Evolutionary conservation across 37 sponge, comb jelly and placozoan species (phyloP), one percentile per base, ranked within the genome.

Genomic region (Ephydatia muelleri): DNA sequence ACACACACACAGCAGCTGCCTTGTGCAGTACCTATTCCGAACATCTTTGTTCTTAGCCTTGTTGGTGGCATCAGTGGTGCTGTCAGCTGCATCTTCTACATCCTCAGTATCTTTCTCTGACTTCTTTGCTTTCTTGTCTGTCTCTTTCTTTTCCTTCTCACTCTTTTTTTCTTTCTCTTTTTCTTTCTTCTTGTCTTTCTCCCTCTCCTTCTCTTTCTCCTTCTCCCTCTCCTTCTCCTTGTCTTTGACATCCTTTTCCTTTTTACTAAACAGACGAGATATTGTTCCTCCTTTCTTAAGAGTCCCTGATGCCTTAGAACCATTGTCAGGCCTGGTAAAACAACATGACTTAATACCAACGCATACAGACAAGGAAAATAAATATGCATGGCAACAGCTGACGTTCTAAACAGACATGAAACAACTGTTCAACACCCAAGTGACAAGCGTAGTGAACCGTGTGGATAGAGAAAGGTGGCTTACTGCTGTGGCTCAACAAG

Each of bases 131-230:
- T 35, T 26, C 16, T 78, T 78, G 3, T 78, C 22, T 49, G 13
- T 40, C 13, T 82, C 48, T 29, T 6, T 71, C 82, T 72, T 80
- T 32, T 65, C 68, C 38, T 68, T 32, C 33, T 80, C 34, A 9
- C 64, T 77, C 68, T 43, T 76, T 78, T 65, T 68, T 78, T 73
- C 57, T 37, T 35, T 72, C 80, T 65, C 38, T 38, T 68, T 73
- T 6, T 36, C 3, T 8, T 73, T 73, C 34, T 73, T 73, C 49
- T 73, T 72, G 64, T 39, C 83, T 35, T 29, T 78, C 74, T 39
- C 73, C 35, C 14, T 49, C 74, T 35, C 27, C 74, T 68, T 68
- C 74, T 35, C 70, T 31, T 68, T 27, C 74, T 35, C 70, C 31
- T 43, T n/a, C 83, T 67, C 71, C 72, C 74, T 28, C 47, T 73